Evolutionary conservation across 2,113 vertebrate species (phyloP).

Genomic region (Telmatochromis brachygnathus): DNA sequence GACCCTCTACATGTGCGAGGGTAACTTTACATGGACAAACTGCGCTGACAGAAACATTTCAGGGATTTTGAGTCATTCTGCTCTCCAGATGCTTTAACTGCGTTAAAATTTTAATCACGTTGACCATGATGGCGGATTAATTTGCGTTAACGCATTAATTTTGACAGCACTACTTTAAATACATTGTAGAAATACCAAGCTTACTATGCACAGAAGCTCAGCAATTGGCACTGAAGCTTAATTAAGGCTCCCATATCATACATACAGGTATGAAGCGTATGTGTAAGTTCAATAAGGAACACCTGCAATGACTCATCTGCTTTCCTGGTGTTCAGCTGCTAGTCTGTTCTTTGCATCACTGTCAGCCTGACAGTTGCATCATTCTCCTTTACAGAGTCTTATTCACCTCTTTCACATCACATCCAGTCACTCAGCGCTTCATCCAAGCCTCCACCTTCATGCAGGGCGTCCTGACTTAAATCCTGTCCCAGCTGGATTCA

Average conservation of each 20-base stretch:
- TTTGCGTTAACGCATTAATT: not conserved
- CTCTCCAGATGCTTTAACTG: not conserved
- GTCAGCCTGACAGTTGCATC: not conserved
- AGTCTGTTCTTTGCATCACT: not conserved
- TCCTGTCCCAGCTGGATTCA: not conserved
- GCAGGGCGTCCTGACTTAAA: not conserved
- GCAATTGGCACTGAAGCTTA: fast-evolving
- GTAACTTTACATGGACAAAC: not conserved
- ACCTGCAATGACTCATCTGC: not conserved
- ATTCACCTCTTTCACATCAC: not conserved
- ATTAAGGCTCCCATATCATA: not conserved
- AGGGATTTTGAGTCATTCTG: not conserved
- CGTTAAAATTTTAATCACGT: not conserved
- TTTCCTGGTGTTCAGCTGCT: not conserved
- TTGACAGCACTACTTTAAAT: not conserved
- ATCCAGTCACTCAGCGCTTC: not conserved
- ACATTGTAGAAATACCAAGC: not conserved
- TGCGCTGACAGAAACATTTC: not conserved
- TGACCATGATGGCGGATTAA: not conserved
- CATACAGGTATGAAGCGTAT: not conserved
- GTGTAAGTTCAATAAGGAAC: not conserved
- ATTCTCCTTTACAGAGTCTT: fast-evolving
- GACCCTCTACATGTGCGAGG: fast-evolving
- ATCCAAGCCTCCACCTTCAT: not conserved
- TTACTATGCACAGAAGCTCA: not conserved